These are phyloP conservation scores for Acleris laterana DNA, from an alignment of 2,888 invertebrate species.

Conservation along the genomic window DNA sequence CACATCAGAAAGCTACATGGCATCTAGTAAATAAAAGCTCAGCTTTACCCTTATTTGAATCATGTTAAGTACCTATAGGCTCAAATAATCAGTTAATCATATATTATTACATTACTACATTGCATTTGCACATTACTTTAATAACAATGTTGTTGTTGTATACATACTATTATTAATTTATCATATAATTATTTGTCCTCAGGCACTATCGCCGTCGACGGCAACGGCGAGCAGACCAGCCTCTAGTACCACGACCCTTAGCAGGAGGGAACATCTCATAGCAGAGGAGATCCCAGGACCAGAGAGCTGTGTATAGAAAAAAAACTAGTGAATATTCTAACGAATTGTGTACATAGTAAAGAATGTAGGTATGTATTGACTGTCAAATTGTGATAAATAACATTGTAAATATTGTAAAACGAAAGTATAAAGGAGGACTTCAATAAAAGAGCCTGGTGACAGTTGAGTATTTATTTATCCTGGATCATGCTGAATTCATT, in stretches of 20 bases:
- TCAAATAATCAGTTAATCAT: too few relatives aligned
- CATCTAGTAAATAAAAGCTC: too few relatives aligned
- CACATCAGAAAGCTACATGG: too few relatives aligned
- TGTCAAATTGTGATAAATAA: conserved; percentile 73
- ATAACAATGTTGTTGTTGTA: too few relatives aligned
- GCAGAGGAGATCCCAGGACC: conserved; percentile 81
- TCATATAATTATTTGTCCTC: conserved; percentile 34
- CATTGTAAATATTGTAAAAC: conserved; percentile 64
- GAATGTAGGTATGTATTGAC: conserved; percentile 62
- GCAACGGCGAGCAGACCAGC: conserved; percentile 58
- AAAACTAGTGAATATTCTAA: conserved; percentile 43
- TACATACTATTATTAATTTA: not conserved
- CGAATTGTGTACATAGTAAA: conserved; percentile 60
- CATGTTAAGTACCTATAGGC: too few relatives aligned
- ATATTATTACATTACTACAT: too few relatives aligned
- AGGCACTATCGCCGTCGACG: conserved; percentile 66
- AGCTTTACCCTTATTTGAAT: not conserved
- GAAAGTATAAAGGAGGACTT: conserved; percentile 46
- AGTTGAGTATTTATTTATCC: conserved; percentile 14
- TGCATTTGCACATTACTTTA: too few relatives aligned
- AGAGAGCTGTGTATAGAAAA: conserved; percentile 78
- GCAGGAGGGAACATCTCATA: conserved; percentile 78
- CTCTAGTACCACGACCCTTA: conserved; percentile 64
- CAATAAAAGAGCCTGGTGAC: conserved; percentile 54
- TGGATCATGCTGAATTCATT: too few relatives aligned